These are phyloP conservation scores for Lutjanus argentimaculatus DNA, from an alignment of 2,797 vertebrate species.

Conservation along the genomic window DNA sequence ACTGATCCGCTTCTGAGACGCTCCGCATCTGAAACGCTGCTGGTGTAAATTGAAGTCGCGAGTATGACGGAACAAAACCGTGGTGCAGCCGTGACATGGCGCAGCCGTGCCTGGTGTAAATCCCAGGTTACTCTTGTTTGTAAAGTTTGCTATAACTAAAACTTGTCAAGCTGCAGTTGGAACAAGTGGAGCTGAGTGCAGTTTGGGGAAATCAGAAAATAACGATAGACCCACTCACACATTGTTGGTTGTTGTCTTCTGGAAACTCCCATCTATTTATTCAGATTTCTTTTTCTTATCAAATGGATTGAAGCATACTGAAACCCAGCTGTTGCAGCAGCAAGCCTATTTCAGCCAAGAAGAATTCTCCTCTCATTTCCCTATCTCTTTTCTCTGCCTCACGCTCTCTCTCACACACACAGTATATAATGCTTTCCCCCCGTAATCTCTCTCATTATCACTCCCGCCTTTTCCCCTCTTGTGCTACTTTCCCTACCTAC, in stretches of 20 bases:
- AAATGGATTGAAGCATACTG: conserved; percentile 19
- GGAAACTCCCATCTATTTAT: conserved; percentile 31
- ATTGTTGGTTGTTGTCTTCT: conserved; percentile 2
- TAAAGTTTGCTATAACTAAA: background rate
- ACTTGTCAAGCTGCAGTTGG: background rate
- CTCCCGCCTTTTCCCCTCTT: background rate
- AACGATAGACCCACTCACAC: background rate
- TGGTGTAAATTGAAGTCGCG: too few relatives aligned
- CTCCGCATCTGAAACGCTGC: too few relatives aligned
- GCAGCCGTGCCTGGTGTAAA: too few relatives aligned
- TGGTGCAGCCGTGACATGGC: too few relatives aligned
- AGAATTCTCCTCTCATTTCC: conserved; percentile 29
- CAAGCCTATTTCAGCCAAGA: conserved; percentile 16
- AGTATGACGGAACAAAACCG: too few relatives aligned
- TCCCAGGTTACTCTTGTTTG: too few relatives aligned
- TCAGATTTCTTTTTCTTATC: conserved; percentile 21
- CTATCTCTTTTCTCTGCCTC: background rate
- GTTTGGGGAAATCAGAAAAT: background rate
- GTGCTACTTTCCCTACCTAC: conserved; percentile 16
- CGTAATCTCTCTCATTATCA: conserved; percentile 29
- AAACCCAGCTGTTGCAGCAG: conserved; percentile 52
- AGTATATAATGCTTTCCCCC: conserved; percentile 20
- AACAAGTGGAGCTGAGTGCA: background rate
- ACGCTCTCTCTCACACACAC: conserved; percentile 2
- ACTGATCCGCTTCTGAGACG: too few relatives aligned